Percentiles rank a stretch among this genome's conserved stretches.
These are phyloP conservation scores for Sarcophaga rosellei DNA, from an alignment of 2,888 invertebrate species.

Conservation along the genomic window DNA sequence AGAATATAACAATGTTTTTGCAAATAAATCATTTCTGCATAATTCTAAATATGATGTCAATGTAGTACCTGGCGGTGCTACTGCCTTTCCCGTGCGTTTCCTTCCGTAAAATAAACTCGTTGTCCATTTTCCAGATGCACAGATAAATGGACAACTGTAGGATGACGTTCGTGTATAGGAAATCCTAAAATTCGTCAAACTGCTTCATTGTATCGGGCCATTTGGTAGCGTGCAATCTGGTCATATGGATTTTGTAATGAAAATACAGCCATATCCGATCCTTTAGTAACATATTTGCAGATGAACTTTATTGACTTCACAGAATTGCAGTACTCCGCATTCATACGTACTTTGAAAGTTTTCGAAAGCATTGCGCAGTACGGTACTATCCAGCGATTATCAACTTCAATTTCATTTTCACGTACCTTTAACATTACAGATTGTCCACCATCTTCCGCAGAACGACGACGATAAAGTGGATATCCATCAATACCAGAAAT, in stretches of 20 bases:
- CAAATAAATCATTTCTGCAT: not conserved
- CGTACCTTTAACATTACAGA: slow-evolving; percentile 19
- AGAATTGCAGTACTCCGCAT: slow-evolving; percentile 25
- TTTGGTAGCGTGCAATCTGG: slow-evolving; percentile 57
- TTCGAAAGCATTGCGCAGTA: slow-evolving; percentile 25
- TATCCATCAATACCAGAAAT: slow-evolving; percentile 58
- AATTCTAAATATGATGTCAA: not conserved
- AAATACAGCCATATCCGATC: slow-evolving; percentile 35
- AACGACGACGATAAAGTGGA: slow-evolving; percentile 63
- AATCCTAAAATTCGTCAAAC: slow-evolving; percentile 25
- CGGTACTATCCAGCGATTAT: slow-evolving; percentile 30
- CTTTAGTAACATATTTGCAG: slow-evolving; percentile 46
- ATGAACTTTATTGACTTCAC: slow-evolving; percentile 9
- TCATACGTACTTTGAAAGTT: slow-evolving; percentile 7
- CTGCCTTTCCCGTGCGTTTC: not conserved
- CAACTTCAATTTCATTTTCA: slow-evolving; percentile 30
- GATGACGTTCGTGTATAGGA: no score
- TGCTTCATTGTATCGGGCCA: slow-evolving; percentile 69
- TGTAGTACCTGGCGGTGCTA: not conserved
- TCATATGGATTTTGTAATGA: slow-evolving; percentile 14
- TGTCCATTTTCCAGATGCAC: not conserved
- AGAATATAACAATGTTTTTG: not conserved
- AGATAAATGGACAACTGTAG: no score
- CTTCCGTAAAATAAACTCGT: not conserved
- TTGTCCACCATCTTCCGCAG: slow-evolving; percentile 52